Conservation (phyloP, 2,113 vertebrate genomes). For the Eolophus roseicapilla region DNA sequence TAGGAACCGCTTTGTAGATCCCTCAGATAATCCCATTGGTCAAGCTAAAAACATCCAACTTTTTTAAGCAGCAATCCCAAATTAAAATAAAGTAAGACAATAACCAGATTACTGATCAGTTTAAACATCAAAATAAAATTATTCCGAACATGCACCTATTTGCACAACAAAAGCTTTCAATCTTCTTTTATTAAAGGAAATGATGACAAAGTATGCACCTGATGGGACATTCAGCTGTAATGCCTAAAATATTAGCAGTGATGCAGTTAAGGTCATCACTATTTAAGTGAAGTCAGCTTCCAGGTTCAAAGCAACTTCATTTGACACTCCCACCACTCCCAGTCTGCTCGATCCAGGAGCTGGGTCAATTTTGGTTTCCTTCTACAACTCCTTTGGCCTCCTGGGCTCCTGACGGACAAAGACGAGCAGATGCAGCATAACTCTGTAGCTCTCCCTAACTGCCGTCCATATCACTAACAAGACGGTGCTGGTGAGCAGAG, state of each 20-base stretch:
- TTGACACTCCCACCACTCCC: not conserved
- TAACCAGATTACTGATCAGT: not conserved
- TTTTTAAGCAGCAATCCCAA: not conserved
- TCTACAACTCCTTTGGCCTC: not conserved
- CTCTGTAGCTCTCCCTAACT: fast-evolving
- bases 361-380: not conserved
- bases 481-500: not conserved
- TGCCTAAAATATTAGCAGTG: not conserved
- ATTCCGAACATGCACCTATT: not conserved
- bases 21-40: not conserved
- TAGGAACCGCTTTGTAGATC: not conserved
- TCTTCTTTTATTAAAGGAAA: not conserved
- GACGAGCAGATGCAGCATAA: fast-evolving
- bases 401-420: not conserved
- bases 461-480: fast-evolving
- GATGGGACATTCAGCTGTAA: not conserved
- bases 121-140: not conserved
- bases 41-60: not conserved
- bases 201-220: not conserved
- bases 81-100: not conserved
- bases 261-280: not conserved
- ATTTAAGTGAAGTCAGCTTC: not conserved
- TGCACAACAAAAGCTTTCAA: not conserved
- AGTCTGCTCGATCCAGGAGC: not conserved
- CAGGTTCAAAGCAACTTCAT: not conserved